Base-by-base conservation (phyloP, 2,797 vertebrate genomes). In the Lutjanus argentimaculatus region DNA sequence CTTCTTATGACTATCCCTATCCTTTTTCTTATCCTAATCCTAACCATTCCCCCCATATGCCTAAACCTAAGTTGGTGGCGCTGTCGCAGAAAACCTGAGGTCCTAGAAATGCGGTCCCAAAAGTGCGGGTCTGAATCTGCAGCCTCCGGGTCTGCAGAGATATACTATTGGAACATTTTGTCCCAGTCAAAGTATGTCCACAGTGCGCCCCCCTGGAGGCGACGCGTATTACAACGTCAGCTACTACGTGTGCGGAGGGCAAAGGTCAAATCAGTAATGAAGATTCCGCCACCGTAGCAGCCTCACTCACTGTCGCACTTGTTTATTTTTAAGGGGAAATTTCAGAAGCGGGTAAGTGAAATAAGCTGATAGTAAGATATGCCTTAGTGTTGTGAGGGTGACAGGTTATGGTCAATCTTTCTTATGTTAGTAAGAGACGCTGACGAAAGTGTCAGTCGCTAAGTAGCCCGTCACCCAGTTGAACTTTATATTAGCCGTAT, bases 201-300 rank as follows among this genome's bases (percentile, higher is more conserved):
- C 0, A 1, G 2, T 2, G 61, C 75, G 70, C 86, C 85, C 53
- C 53, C 77, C 90, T 87, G 2, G 10, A 22, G 84, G 79, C 51
- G 8, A 7, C 19, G 0, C 8, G 59, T 43, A 8, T 7, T 7
- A 63, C 16, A 6, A 57, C 85, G 77, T 84, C 62, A 75, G 40
- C 51, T 14, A 0, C 43, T 71, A 80, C 90, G 89, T 82, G 7
- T 12, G 30, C 30, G 0, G 13, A 66, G 93, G 89, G 84, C 87
- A 95, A 94, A 93, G 92, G 93, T 95, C 65, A 91, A 73, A 72
- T 63, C 64, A 79, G 89, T 86, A 21, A 74, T 72, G 90, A 90
- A 87, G 88, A 86, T 84, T 93, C 83, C 83, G 89, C 81, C 79
- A 85, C 91, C 84, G 89, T 81, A 85, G 82, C 85, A 82, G 75